Evolutionary conservation across 2,797 vertebrate species (phyloP).

Genomic region (Mastacembelus armatus): DNA sequence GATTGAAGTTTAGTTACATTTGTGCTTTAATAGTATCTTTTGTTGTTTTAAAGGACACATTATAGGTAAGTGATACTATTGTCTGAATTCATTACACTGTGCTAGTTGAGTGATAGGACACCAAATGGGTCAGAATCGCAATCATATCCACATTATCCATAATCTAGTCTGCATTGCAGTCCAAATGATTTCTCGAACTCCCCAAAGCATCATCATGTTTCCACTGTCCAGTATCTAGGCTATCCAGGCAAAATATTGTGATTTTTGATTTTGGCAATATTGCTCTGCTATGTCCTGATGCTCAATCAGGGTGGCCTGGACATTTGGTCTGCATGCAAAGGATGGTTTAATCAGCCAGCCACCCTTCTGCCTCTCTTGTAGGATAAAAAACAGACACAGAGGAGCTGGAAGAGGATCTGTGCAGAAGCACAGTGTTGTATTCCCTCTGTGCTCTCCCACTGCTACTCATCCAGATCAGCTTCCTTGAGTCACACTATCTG

Average conservation of each 20-base stretch:
- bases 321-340: not conserved
- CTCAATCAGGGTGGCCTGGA: not conserved
- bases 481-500: constrained; percentile 30
- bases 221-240: constrained; percentile 1
- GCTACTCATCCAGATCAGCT: constrained; percentile 34
- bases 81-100: constrained; percentile 3
- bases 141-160: constrained; percentile 37
- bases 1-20: too few species aligned
- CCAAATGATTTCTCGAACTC: constrained; percentile 1
- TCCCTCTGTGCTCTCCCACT: constrained; percentile 18
- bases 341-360: not conserved
- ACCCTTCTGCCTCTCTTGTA: not conserved
- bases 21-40: not conserved
- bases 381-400: constrained; percentile 10
- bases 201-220: not conserved
- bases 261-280: constrained; percentile 11
- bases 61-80: constrained; percentile 3
- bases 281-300: not conserved
- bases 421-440: constrained; percentile 7
- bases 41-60: not conserved
- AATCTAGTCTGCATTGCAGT: constrained; percentile 25
- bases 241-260: not conserved
- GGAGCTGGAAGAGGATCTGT: constrained; percentile 1
- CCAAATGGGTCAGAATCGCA: constrained; percentile 18
- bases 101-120: constrained; percentile 18